These are phyloP conservation scores for Dermatemys mawii DNA, from an alignment of 2,113 vertebrate species.

Conservation along the genomic window DNA sequence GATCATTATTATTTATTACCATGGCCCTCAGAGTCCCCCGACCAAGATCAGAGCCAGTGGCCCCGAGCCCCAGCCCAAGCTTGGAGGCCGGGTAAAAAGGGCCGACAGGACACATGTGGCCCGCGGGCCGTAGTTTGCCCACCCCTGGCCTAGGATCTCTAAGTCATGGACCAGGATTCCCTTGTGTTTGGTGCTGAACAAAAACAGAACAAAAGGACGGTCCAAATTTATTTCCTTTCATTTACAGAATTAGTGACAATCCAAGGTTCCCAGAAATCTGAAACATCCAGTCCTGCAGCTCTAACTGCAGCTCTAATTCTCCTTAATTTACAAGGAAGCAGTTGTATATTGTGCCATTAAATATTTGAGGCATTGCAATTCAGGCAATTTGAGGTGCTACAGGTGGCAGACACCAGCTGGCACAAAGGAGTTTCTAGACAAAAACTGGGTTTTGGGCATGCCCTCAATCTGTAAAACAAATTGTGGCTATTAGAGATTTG, in stretches of 20 bases:
- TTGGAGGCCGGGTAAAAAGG: too few species aligned
- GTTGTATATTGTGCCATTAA: not conserved
- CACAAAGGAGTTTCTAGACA: not conserved
- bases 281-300: not conserved
- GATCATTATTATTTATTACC: not conserved
- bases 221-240: not conserved
- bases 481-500: not conserved
- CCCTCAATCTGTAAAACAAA: fast-evolving
- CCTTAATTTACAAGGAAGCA: not conserved
- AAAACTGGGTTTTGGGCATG: fast-evolving
- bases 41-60: not conserved
- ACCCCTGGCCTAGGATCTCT: too few species aligned
- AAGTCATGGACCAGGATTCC: not conserved
- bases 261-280: not conserved
- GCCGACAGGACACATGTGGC: too few species aligned
- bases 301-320: not conserved
- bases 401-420: not conserved
- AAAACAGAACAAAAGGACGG: not conserved
- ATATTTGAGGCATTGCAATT: not conserved
- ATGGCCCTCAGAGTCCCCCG: not conserved
- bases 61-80: too few species aligned
- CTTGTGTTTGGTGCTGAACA: not conserved
- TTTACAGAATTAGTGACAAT: not conserved
- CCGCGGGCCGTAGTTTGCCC: too few species aligned
- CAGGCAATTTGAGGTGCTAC: not conserved